Base-by-base conservation (phyloP, 2,888 invertebrate genomes). In the Aphodius sticticus region DNA sequence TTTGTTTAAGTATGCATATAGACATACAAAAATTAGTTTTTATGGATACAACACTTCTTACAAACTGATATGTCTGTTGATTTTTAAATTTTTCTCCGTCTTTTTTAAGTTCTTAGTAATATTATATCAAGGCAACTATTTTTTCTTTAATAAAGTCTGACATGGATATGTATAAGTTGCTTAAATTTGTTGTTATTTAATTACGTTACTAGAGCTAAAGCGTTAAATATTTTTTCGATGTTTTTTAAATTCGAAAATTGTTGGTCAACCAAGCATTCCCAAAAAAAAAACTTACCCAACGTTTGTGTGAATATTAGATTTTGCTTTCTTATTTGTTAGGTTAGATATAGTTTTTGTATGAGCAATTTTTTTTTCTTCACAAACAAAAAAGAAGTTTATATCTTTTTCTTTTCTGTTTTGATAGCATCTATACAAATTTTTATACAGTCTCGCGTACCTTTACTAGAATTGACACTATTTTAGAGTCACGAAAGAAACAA, bases 381-480 rank as follows among this genome's bases (percentile, higher is more conserved):
- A 26, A 26, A 26, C 26, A 26, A 26, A 26, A 26, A 3, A 26
- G 26, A 26, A 26, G 26, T 26, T 26, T 26, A 26, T 26, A 26
- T 26, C 26, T 1, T 26, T 26, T 26, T 26, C 26, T 26, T 26
- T 26, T 26, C 26, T 26, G 26, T 26, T 26, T 26, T 26, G 3
- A 2, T 26, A 26, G 26, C 26, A 26, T 26, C 53, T 53, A 53
- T 53, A 53, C 53, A 53, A 9, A 1, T 53, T 53, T 12, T 12
- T 53, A 3, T 53, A 53, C 12, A 53, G 12, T 53, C 53, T 53
- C 9, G 53, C 53, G 53, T 53, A 53, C 53, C 1, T 53, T 7
- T 53, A 84, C 84, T 84, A 83, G 84, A 85, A 87, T 87, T 87
- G 87, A 87, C 87, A 85, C 87, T 87, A 87, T 87, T 77, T 77